Base-by-base conservation (phyloP, 2,797 vertebrate genomes). In the Peromyscus melanophrys region DNA sequence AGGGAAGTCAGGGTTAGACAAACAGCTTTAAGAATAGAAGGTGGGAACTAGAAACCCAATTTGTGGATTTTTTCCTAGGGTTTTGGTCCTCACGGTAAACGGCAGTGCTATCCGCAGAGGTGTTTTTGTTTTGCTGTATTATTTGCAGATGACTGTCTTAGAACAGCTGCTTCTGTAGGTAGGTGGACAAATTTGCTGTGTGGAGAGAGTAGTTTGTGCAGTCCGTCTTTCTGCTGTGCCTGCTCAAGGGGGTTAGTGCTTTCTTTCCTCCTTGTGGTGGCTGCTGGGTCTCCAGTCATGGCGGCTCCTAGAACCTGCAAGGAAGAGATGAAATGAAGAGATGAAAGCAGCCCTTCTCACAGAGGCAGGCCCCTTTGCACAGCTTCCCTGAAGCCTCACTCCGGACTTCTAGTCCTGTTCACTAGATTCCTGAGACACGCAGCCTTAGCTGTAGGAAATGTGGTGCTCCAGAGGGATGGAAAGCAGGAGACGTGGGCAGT, bases 1-100 rank as follows among this genome's bases (percentile, higher is more conserved):
- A 73, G 67, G 67, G 89, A 94, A 88, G 73, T 91, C 86, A 61
- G 78, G 73, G 75, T 95, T 95, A 91, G 91, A 75, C 86, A 94
- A 92, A 91, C 49, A 67, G 89, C 86, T 71, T 92, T 94, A 71
- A 63, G 81, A 95, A 55, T 59, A 86, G 55, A 96, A 73, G 76
- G 67, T 73, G 52, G 27, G 46, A 92, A 93, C 95, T 83, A 88
- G 67, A 96, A 93, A 87, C 81, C 37, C 6, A 83, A 37, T 88
- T 93, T 87, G 77, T 84, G n/a, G 84, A 83, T 97, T 95, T 90
- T 89, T 90, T 16, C 83, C 86, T 85, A 31, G 16, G 31, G 63
- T 59, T 94, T 69, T 89, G 92, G 71, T 14, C 0, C 37, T 89
- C 49, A 43, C 9, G 75, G 43, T 78, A 95, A 88, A 69, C 25